Evolutionary conservation across 1,140 invertebrate genomes (phyloP).

Genomic region (Contarinia nasturtii): DNA sequence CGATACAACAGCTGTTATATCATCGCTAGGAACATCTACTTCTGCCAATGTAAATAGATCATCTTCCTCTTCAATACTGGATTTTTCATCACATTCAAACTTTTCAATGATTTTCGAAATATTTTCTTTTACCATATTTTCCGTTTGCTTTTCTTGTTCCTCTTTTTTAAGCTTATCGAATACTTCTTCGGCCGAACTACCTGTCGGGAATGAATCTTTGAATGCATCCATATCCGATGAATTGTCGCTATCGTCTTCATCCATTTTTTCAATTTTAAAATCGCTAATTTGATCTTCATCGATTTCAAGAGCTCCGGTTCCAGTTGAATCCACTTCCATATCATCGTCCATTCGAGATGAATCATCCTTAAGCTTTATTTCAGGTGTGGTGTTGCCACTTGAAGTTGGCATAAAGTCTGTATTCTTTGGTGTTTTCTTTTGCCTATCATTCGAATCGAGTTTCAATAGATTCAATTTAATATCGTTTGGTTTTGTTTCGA

Average conservation of each 20-base stretch:
- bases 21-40: too few species aligned
- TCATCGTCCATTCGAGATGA: background rate
- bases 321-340: background rate
- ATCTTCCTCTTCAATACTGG: too few species aligned
- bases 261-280: background rate
- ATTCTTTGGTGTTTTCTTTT: background rate
- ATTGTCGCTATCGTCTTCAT: background rate
- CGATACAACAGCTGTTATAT: too few species aligned
- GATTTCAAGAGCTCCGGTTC: background rate
- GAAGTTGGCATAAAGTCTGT: background rate
- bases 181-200: background rate
- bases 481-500: slow-evolving; percentile 11
- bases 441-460: too few species aligned
- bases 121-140: background rate
- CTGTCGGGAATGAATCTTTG: background rate
- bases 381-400: background rate
- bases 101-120: background rate
- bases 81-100: background rate
- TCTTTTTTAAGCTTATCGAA: background rate
- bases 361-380: background rate
- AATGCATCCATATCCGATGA: background rate
- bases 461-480: background rate
- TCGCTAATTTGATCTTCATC: background rate
- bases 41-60: too few species aligned
- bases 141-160: background rate